Evolutionary conservation across 2,888 invertebrate genomes (phyloP).

Genomic region (Meiosimyza platycephala): DNA sequence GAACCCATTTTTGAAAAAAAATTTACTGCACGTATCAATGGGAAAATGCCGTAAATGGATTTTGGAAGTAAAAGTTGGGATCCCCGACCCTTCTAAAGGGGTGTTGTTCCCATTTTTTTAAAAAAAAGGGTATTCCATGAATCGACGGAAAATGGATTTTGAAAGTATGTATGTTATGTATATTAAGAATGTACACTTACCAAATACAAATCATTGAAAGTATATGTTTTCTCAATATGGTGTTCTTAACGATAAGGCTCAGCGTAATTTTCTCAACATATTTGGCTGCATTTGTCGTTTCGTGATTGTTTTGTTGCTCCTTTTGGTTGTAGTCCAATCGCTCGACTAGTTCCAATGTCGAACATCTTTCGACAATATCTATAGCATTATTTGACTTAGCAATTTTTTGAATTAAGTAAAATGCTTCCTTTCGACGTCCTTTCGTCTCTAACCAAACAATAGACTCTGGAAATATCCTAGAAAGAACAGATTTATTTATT

Average conservation of each 20-base stretch:
- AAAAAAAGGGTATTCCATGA: too few species aligned
- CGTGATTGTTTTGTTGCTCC: background rate
- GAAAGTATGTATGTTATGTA: too few species aligned
- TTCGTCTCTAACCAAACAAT: conserved; percentile 64
- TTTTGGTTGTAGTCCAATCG: background rate
- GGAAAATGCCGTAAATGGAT: conserved; percentile 47
- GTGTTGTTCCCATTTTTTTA: too few species aligned
- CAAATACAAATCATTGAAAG: conserved; percentile 52
- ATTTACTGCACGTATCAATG: too few species aligned
- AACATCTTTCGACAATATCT: conserved; percentile 42
- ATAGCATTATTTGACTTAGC: conserved; percentile 55
- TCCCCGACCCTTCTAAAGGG: too few species aligned
- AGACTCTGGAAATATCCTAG: conserved; percentile 66
- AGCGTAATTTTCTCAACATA: conserved; percentile 20
- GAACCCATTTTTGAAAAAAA: too few species aligned
- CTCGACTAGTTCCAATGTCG: conserved; percentile 29
- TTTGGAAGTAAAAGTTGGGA: conserved; percentile 26
- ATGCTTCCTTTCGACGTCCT: conserved; percentile 60
- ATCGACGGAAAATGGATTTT: too few species aligned
- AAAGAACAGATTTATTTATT: background rate
- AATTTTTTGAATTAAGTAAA: conserved; percentile 58
- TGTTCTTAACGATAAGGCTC: conserved; percentile 38
- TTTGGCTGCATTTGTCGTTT: background rate
- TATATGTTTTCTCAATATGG: conserved; percentile 46
- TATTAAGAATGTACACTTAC: conserved; percentile 45